A percentile compares a stretch with the other conserved stretches of the same genome.
Conservation (phyloP, 2,888 invertebrate species). For the Smittia sp. region DNA sequence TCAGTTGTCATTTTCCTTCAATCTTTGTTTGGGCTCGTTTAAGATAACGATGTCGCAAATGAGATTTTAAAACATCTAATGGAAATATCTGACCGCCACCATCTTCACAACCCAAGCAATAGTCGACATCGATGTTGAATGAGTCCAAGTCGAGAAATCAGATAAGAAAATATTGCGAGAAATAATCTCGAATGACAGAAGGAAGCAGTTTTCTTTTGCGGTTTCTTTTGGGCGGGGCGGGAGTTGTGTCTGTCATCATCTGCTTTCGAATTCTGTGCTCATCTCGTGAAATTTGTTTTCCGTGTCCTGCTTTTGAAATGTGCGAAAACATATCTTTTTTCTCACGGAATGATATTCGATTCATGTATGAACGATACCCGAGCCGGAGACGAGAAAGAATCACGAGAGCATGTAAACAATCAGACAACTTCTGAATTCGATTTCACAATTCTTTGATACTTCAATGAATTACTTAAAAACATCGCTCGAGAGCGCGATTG, state of each 20-base stretch:
- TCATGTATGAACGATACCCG: background rate
- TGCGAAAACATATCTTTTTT: background rate
- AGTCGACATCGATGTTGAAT: too few species aligned
- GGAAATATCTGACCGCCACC: too few species aligned
- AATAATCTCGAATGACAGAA: too few species aligned
- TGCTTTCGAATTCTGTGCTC: slow-evolving; percentile 32
- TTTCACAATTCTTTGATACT: background rate
- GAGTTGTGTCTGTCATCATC: background rate
- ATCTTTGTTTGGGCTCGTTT: too few species aligned
- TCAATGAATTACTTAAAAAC: background rate
- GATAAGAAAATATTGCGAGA: background rate
- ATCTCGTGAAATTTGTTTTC: slow-evolving; percentile 35
- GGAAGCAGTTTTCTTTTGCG: too few species aligned
- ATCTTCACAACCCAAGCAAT: too few species aligned
- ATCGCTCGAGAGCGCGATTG: background rate
- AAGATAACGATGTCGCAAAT: too few species aligned
- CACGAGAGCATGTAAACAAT: slow-evolving; percentile 31
- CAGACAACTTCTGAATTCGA: background rate
- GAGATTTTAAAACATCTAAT: too few species aligned
- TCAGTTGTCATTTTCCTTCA: too few species aligned
- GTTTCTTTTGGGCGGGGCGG: background rate
- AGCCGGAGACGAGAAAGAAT: background rate
- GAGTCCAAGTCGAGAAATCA: background rate
- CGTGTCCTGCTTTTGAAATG: slow-evolving; percentile 36
- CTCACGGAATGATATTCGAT: background rate